These are phyloP conservation scores for Hypselothyrea guttata DNA, from an alignment of 2,888 invertebrate genomes.

Conservation along the genomic window DNA sequence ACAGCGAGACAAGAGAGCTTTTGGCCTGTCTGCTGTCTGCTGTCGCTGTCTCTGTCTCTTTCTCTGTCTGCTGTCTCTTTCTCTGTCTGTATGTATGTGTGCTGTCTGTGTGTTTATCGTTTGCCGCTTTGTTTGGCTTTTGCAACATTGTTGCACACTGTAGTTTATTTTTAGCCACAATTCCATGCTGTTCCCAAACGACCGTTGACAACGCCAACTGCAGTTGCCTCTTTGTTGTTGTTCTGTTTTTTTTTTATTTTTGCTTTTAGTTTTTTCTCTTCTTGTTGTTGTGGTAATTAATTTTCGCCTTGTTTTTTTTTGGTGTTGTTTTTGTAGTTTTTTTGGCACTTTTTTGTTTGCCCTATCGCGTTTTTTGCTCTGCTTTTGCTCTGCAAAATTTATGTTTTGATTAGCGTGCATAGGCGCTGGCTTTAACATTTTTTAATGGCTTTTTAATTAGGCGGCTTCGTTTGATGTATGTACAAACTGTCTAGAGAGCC, in stretches of 20 bases:
- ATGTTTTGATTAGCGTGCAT: conserved; percentile 70
- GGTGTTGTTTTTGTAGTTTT: conserved; percentile 4
- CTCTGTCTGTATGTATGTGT: conserved; percentile 5
- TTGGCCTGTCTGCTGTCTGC: conserved; percentile 16
- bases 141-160: conserved; percentile 70
- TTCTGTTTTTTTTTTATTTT: conserved; percentile 29
- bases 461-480: conserved; percentile 65
- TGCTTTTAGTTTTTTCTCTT: no score
- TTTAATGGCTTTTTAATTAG: conserved; percentile 75
- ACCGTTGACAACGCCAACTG: conserved; percentile 34
- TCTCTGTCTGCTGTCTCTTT: conserved; percentile 4
- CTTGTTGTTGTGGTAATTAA: conserved; percentile 69
- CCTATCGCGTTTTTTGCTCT: not conserved
- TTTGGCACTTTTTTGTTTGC: conserved; percentile 15
- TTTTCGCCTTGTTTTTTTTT: conserved; percentile 60
- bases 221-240: conserved; percentile 21
- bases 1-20: conserved; percentile 42
- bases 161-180: conserved; percentile 72
- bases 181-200: conserved; percentile 64
- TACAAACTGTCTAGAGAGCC: conserved; percentile 34
- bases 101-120: conserved; percentile 38
- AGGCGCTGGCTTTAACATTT: conserved; percentile 53
- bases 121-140: conserved; percentile 59
- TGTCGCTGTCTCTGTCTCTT: conserved; percentile 12
- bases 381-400: conserved; percentile 45